Percentiles rank a stretch among this genome's conserved stretches.
phyloP scores from a whole-genome alignment of 2,113 vertebrate species.

The Brienomyrus brachyistius region DNA sequence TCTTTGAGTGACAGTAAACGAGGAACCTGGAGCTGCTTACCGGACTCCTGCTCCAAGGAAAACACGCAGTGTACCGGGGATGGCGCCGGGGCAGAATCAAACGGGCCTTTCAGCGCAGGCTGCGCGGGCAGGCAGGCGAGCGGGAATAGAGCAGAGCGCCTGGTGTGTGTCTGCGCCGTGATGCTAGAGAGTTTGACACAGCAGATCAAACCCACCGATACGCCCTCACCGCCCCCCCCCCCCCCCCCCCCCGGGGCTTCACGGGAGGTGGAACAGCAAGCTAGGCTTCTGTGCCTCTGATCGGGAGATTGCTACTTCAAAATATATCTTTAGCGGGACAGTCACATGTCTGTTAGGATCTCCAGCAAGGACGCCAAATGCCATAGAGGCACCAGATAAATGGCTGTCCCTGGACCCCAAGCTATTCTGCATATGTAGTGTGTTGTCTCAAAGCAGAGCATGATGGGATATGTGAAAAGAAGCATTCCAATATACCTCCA shows the following conservation, averaged over 20 bases:
- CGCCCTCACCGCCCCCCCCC: background rate
- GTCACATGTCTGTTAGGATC: background rate
- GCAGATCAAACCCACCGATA: background rate
- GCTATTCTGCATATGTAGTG: background rate
- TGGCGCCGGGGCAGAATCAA: slow-evolving; percentile 22
- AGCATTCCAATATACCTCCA: background rate
- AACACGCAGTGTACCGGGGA: slow-evolving; percentile 25
- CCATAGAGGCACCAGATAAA: background rate
- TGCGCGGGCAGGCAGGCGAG: background rate
- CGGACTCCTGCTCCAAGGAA: slow-evolving; percentile 26
- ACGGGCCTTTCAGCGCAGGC: slow-evolving; percentile 8
- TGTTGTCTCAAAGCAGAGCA: background rate
- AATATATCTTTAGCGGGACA: background rate
- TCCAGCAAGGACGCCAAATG: background rate
- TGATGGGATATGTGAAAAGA: background rate
- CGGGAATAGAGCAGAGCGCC: background rate
- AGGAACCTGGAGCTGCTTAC: slow-evolving; percentile 27
- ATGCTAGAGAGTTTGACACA: background rate
- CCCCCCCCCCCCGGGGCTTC: background rate
- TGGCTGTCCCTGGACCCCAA: background rate
- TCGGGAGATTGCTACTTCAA: background rate
- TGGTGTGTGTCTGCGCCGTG: background rate
- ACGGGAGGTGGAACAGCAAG: background rate
- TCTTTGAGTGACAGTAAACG: slow-evolving; percentile 29
- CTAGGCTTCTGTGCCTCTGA: background rate